Evolutionary conservation across 2,797 vertebrate genomes (phyloP).

Genomic region (Gephyroberyx darwinii): DNA sequence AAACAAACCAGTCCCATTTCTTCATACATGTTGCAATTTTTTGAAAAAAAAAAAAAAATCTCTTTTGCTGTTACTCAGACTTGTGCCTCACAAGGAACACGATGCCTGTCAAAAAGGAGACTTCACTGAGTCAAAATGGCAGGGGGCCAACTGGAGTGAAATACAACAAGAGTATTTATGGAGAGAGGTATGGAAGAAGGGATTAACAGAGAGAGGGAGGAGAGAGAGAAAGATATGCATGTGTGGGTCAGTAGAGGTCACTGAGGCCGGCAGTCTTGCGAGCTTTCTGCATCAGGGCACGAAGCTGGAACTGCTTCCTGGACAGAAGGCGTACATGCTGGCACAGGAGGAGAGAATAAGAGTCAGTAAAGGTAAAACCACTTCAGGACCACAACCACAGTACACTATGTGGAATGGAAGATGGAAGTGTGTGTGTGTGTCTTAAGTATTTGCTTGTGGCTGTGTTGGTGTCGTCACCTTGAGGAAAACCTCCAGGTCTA

Average conservation of each 20-base stretch:
- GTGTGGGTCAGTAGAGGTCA: constrained; percentile 92
- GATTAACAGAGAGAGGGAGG: constrained; percentile 35
- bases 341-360: constrained; percentile 27
- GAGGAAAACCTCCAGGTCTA: constrained; percentile 97
- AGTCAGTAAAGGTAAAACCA: neutral
- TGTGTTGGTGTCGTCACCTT: constrained; percentile 83
- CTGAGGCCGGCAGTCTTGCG: constrained; percentile 98
- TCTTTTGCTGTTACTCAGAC: constrained; percentile 3
- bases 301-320: constrained; percentile 98
- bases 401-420: neutral
- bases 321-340: constrained; percentile 98
- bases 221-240: constrained; percentile 31
- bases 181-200: constrained; percentile 22
- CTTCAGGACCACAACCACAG: neutral
- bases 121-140: constrained; percentile 24
- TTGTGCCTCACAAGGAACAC: constrained; percentile 10
- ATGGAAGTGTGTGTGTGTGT: neutral
- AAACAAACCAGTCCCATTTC: constrained; percentile 10
- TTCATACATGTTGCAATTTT: neutral
- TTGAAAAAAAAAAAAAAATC: neutral
- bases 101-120: neutral
- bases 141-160: constrained; percentile 21
- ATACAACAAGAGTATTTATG: constrained; percentile 10
- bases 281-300: constrained; percentile 98
- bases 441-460: neutral